Evolutionary conservation across 2,888 invertebrate species (phyloP), one percentile per base, ranked within the genome.

Genomic region (Portevinia maculata): DNA sequence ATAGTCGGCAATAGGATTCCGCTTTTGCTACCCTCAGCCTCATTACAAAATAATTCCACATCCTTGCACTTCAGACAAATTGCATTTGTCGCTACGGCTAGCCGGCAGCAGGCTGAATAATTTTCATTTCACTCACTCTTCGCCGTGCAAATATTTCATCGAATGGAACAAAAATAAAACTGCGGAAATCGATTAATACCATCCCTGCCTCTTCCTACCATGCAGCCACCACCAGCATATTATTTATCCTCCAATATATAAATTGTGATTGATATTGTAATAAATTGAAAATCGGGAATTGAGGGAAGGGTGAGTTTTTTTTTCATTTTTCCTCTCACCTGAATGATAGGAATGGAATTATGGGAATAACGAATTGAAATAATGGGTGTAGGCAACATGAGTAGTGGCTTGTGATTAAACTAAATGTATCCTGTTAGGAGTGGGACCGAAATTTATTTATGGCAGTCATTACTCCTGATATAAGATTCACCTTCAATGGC

Each of bases 31-130:
- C 62, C 78, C 83, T 83, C 78, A 78, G 55, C 78, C 83, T 83
- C 78, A 83, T 83, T 83, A 83, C 83, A 78, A 83, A 83, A 83
- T 83, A 78, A 83, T 83, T 78, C 83, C 83, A 83, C 83, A 78
- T 78, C 83, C 78, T 83, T 83, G 83, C 78, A 83, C 78, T 71
- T 78, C 78, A 83, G 83, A 83, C 83, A 83, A 78, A 83, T 83
- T 83, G 78, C 78, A 83, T 83, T 83, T 73, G 71, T 78, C 83
- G 73, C 73, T 62, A 60, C 37, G 41, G 30, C 39, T 30, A 57
- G 60, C 39, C 32, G 64, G 60, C 41, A 65, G 60, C 39, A 37
- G 64, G 60, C 41, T 60, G 71, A 15, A 65, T 83, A 71, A 83
- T 83, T 78, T 71, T 83, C 78, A 78, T 60, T 78, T 78, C 19